Conservation (phyloP, 2,888 invertebrate species). For the Anarsia innoxiella region DNA sequence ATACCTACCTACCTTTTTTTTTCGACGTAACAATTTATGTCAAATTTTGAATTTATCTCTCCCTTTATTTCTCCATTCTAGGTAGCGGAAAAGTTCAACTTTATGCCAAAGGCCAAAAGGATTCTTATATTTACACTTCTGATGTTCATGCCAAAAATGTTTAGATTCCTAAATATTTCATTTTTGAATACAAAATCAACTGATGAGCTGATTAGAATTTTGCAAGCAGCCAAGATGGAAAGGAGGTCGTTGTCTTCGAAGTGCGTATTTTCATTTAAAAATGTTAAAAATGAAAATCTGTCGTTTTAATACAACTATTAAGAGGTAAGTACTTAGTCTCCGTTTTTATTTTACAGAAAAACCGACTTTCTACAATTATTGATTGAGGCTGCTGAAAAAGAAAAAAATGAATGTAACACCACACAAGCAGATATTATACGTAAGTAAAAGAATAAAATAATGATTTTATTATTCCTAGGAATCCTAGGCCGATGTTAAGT, state of each 20-base stretch:
- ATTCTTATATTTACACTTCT: constrained; percentile 40
- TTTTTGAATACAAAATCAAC: constrained; percentile 47
- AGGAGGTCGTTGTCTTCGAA: constrained; percentile 40
- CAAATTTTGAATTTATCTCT: not conserved
- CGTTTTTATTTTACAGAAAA: constrained; percentile 41
- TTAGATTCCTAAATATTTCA: constrained; percentile 45
- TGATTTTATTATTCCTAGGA: not conserved
- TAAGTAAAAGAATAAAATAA: constrained; percentile 26
- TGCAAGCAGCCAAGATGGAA: constrained; percentile 53
- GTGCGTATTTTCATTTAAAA: no score
- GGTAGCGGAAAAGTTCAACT: constrained; percentile 60
- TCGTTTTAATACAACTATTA: no score
- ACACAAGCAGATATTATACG: no score
- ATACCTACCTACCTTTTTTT: not conserved
- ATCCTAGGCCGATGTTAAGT: no score
- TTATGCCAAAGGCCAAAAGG: constrained; percentile 46
- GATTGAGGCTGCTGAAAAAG: constrained; percentile 58
- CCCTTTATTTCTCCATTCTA: constrained; percentile 21
- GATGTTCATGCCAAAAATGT: constrained; percentile 46
- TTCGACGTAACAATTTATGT: not conserved
- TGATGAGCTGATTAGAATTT: constrained; percentile 46
- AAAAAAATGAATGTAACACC: constrained; percentile 32
- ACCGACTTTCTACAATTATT: constrained; percentile 67
- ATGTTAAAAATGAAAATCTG: no score
- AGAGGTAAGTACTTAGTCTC: no score